Conservation (phyloP, 2,113 vertebrate genomes). For the Tupaia chinensis region DNA sequence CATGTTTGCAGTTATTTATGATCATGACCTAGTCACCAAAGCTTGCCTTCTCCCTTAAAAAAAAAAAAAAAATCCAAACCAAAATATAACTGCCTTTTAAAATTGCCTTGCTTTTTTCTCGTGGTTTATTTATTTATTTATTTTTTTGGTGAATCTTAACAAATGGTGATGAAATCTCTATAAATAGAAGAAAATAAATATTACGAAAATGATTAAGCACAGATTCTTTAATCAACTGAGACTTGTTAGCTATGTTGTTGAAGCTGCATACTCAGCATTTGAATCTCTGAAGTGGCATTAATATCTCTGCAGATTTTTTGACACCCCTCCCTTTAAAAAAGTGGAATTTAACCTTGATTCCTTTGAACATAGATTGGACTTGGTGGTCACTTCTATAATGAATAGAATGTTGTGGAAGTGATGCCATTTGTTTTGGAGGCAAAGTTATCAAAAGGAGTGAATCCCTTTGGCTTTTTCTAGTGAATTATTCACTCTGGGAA, state of each 20-base stretch:
- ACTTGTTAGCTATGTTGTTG: constrained; percentile 22
- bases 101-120: constrained; percentile 14
- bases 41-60: constrained; percentile 4
- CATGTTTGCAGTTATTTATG: constrained; percentile 59
- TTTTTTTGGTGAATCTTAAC: constrained; percentile 22
- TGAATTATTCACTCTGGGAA: background rate
- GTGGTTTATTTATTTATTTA: background rate
- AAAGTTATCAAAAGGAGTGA: background rate
- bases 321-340: background rate
- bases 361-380: constrained; percentile 1
- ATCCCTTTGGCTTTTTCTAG: background rate
- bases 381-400: background rate
- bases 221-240: constrained; percentile 19
- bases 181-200: constrained; percentile 32
- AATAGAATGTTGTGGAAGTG: background rate
- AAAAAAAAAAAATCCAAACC: background rate
- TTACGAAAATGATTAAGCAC: constrained; percentile 39
- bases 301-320: constrained; percentile 10
- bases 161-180: background rate
- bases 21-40: constrained; percentile 51
- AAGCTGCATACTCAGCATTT: background rate
- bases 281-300: background rate
- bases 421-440: background rate
- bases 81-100: constrained; percentile 1
- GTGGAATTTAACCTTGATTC: background rate